Evolutionary conservation across 1,140 invertebrate species (phyloP), one percentile per base, ranked within the genome.

Genomic region (Sinonovacula constricta): DNA sequence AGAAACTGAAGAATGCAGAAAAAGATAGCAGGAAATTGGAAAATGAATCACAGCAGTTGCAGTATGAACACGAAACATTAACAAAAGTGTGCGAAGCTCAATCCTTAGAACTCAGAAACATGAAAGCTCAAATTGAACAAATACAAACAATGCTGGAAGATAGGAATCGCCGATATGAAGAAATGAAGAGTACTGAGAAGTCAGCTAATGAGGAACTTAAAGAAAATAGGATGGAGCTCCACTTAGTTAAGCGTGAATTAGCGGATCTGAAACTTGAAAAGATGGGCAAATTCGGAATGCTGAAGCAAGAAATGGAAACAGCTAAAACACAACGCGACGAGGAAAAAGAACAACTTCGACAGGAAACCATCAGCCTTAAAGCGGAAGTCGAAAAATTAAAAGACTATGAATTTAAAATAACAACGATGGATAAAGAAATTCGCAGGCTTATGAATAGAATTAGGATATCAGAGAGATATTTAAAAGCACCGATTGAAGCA

Each of bases 111-210:
- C 71, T 75, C 0, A 63, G 71, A 65, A 75, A 75, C 54, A 75
- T 75, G 71, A 75, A 75, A 51, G 28, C 49, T 30, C 71, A 75
- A 34, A 39, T 75, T 28, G 71, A 75, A 34, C 71, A 75, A 45
- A 65, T 75, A 31, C 71, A 75, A 24, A 53, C 39, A 33, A 53
- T 75, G 4, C 26, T 75, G 7, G 71, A 75, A 18, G 71, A 75
- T 36, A 75, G 56, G 36, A 75, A 3, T 49, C 30, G 3, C 22
- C 63, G 65, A 56, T 75, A 75, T 65, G 57, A 75, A 30, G 45
- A 65, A 18, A 75, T 75, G 71, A 75, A 75, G 51, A 75, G 34
- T 54, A 65, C 49, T 10, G 71, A 75, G 24, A 75, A 75, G 39
- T 59, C 63, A 30, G n/a, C 49, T 22, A 49, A 65, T 28, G 15